These are phyloP conservation scores for Chionis minor DNA, from an alignment of 2,113 vertebrate genomes.

Conservation along the genomic window DNA sequence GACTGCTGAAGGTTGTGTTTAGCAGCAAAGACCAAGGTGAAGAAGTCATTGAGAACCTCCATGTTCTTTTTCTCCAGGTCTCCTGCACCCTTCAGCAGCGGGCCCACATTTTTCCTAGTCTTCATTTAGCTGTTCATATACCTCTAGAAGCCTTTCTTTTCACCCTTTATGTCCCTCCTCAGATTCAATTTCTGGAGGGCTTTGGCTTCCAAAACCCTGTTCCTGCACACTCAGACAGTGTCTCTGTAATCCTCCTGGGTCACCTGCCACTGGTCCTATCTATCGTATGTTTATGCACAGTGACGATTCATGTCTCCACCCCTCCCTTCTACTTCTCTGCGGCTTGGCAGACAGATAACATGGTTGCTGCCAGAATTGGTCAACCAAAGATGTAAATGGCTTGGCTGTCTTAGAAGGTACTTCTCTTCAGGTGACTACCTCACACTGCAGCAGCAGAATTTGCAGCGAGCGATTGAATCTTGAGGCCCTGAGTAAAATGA, in stretches of 20 bases:
- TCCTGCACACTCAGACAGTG: neutral
- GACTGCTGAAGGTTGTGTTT: neutral
- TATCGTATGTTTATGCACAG: neutral
- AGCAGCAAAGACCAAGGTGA: neutral
- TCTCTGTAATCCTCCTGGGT: neutral
- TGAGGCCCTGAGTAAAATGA: neutral
- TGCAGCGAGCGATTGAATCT: neutral
- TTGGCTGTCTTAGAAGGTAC: neutral
- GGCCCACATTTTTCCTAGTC: neutral
- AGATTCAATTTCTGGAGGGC: neutral
- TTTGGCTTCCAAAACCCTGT: neutral
- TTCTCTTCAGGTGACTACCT: neutral
- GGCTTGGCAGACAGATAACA: neutral
- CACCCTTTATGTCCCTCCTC: neutral
- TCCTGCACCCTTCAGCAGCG: neutral
- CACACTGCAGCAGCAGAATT: neutral
- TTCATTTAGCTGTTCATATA: neutral
- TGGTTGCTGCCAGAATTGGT: slow-evolving; percentile 1
- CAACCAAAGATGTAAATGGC: neutral
- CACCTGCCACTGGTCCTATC: neutral
- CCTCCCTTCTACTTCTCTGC: neutral
- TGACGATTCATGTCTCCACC: neutral
- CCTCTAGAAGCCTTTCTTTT: neutral
- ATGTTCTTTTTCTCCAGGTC: neutral
- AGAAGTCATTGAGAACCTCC: neutral